Conservation (phyloP, 2,888 invertebrate genomes). For the Cosmopolites sordidus region DNA sequence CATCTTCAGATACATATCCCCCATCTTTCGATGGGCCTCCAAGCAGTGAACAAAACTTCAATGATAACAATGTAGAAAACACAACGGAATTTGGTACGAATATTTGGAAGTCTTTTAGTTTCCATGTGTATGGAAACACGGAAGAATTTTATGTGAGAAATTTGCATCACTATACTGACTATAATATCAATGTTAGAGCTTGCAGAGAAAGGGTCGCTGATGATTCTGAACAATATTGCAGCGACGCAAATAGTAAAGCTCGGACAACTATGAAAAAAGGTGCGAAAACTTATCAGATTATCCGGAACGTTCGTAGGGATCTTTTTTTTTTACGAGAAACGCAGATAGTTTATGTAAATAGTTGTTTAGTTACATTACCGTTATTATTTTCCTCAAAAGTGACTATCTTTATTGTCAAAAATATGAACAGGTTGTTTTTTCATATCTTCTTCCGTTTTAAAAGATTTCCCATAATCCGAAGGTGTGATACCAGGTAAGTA, state of each 20-base stretch:
- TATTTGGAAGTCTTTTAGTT: constrained; percentile 37
- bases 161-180: constrained; percentile 73
- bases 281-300: constrained; percentile 16
- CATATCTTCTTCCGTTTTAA: too few species aligned
- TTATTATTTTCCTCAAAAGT: too few species aligned
- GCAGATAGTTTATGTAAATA: neutral
- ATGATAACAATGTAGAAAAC: constrained; percentile 28
- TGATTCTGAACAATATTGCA: constrained; percentile 52
- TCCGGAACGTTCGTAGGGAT: too few species aligned
- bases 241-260: constrained; percentile 49
- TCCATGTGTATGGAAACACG: constrained; percentile 40
- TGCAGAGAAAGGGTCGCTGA: constrained; percentile 62
- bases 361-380: too few species aligned
- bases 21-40: constrained; percentile 27
- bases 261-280: constrained; percentile 47
- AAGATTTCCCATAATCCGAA: too few species aligned
- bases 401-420: too few species aligned
- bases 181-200: constrained; percentile 71
- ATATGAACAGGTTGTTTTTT: too few species aligned
- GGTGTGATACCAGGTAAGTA: too few species aligned
- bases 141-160: constrained; percentile 56
- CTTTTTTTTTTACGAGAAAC: too few species aligned
- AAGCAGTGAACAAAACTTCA: constrained; percentile 18
- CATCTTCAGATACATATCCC: neutral
- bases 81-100: constrained; percentile 36